Evolutionary conservation across 2,888 invertebrate genomes (phyloP), one percentile per base, ranked within the genome.

Genomic region (Schizotus pectinicornis): DNA sequence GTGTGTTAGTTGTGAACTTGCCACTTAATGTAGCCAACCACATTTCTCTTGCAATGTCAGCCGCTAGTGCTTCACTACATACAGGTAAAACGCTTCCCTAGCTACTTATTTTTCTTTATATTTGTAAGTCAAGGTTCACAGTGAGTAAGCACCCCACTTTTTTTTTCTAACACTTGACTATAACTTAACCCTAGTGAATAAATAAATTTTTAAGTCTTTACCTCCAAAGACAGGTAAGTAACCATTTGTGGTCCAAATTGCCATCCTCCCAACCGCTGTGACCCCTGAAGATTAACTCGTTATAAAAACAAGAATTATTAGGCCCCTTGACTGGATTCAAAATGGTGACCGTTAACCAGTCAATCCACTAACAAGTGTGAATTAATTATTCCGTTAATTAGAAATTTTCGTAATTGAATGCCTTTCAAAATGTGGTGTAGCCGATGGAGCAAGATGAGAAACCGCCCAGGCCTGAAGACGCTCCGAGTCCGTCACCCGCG

Each of bases 51-150:
- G 64, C 69, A 68, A 68, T 71, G 69, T 69, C 77, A 78, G 77
- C 76, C 75, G 74, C 70, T 75, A 72, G 75, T 74, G 55, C 77
- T 78, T 58, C 77, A 78, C 72, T 77, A 74, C 69, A 78, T 78
- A 56, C 79, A 79, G 79, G 79, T 79, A 79, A 78, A 68, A 57
- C 55, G 49, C 42, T 45, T 48, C 13, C 35, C 22, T 22, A 22
- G 22, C 22, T 22, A 22, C 22, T 41, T 47, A 45, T 22, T 22
- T 22, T 22, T 5, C 22, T 22, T 22, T 22, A 22, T 22, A 22
- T 22, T 22, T 5, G 22, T 22, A 22, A 2, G 5, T 22, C 43
- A 31, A 31, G 33, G 31, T 32, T 7, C 13, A 12, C 43, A 43
- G 43, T 12, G 38, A 46, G 35, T 38, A 6, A 22, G 8, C 32